Percentiles rank a stretch among this genome's conserved stretches.
These are phyloP conservation scores for Drosophila lowei DNA, from an alignment of 1,140 invertebrate species.

Conservation along the genomic window DNA sequence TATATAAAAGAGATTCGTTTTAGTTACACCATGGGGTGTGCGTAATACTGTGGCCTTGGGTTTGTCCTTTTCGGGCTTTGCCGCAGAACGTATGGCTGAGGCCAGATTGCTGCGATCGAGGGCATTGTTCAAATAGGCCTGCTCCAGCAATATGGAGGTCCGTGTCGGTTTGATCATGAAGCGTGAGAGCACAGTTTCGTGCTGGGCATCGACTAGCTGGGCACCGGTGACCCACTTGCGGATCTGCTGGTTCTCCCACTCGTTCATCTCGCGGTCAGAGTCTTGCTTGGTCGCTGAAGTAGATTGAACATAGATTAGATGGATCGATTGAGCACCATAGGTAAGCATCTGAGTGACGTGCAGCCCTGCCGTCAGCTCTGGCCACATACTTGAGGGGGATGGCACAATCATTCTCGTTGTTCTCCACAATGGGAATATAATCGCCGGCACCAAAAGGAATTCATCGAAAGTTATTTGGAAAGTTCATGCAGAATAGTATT, in stretches of 20 bases:
- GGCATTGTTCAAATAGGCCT: conserved; percentile 74
- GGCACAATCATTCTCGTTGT: conserved; percentile 86
- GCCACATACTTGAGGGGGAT: conserved; percentile 8
- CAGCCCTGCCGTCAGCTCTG: conserved; percentile 19
- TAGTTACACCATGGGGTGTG: too few species aligned
- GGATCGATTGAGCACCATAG: conserved; percentile 8
- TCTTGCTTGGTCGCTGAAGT: conserved; percentile 85
- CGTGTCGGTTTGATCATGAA: conserved; percentile 74
- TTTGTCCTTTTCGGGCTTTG: conserved; percentile 72
- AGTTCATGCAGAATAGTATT: too few species aligned
- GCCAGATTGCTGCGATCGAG: conserved; percentile 53
- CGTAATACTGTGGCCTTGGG: conserved; percentile 83
- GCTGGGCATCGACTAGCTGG: conserved; percentile 82
- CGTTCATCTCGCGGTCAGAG: conserved; percentile 91
- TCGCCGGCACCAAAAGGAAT: conserved; percentile 85
- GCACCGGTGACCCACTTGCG: conserved; percentile 95
- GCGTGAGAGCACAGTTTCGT: conserved; percentile 81
- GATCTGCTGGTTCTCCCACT: conserved; percentile 97
- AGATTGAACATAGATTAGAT: conserved; percentile 55
- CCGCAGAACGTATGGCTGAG: conserved; percentile 45
- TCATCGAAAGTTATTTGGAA: too few species aligned
- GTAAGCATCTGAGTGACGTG: conserved; percentile 12
- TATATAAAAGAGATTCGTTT: too few species aligned
- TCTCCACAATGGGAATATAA: conserved; percentile 91
- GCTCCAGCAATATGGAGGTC: conserved; percentile 63